Percentiles rank a stretch among this genome's conserved stretches.
Conservation (phyloP, 2,113 vertebrate genomes). For the Ciconia boyciana region DNA sequence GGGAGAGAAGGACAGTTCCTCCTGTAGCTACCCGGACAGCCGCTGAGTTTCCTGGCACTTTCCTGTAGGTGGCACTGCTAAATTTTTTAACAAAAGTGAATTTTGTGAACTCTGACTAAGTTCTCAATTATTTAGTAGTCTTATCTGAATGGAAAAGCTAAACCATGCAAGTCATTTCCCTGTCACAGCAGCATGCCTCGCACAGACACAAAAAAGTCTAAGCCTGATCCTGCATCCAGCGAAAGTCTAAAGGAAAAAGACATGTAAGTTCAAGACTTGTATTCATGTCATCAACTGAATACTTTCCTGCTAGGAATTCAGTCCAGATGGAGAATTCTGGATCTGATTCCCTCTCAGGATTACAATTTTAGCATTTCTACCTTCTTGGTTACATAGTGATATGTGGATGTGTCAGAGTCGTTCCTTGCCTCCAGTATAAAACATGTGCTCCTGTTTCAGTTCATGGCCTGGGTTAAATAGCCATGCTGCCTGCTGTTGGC, state of each 20-base stretch:
- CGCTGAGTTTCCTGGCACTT: neutral
- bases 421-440: neutral
- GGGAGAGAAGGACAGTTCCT: neutral
- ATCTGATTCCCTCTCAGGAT: neutral
- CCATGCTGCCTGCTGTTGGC: neutral
- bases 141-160: neutral
- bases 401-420: rapidly evolving
- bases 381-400: neutral
- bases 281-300: neutral
- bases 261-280: neutral
- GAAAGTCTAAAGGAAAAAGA: neutral
- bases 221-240: neutral
- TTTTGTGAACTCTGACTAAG: neutral
- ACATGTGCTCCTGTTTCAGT: neutral
- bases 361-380: neutral
- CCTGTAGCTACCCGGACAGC: neutral
- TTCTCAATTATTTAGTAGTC: neutral
- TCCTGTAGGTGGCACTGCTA: conserved; percentile 69
- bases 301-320: neutral
- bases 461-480: neutral
- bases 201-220: neutral
- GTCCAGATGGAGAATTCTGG: neutral
- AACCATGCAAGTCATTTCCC: neutral
- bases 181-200: neutral
- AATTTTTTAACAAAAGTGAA: conserved; percentile 44